Evolutionary conservation across 1,140 invertebrate genomes (phyloP).

Genomic region (Diuraphis noxia): DNA sequence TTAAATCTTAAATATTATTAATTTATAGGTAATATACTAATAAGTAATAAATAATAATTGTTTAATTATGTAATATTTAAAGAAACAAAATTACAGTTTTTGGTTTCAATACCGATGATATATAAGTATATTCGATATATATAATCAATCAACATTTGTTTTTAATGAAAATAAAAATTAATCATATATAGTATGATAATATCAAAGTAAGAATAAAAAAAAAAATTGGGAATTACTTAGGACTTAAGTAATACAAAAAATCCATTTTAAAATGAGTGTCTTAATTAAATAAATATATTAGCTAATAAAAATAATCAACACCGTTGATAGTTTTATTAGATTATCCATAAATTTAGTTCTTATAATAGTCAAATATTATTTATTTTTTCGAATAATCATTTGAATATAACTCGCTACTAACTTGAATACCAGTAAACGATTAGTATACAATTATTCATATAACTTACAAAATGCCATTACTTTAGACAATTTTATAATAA

Average conservation of each 20-base stretch:
- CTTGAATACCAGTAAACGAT: neutral
- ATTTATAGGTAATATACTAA: too few relatives aligned
- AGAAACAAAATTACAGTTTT: too few relatives aligned
- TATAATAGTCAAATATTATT: neutral
- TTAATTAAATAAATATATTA: neutral
- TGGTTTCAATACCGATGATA: too few relatives aligned
- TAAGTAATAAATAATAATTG: too few relatives aligned
- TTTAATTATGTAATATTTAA: too few relatives aligned
- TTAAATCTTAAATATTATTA: neutral
- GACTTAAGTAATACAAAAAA: neutral
- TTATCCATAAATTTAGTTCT: neutral
- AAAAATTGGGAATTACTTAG: too few relatives aligned
- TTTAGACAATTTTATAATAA: neutral
- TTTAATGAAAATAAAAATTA: neutral
- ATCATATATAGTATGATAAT: too few relatives aligned
- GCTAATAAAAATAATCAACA: neutral
- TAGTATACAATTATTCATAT: neutral
- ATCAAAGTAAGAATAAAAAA: too few relatives aligned
- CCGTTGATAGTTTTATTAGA: neutral
- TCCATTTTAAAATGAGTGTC: neutral
- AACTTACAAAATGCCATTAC: neutral
- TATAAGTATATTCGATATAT: neutral
- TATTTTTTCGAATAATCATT: neutral
- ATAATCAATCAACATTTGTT: neutral
- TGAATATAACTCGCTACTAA: neutral